Conservation (phyloP, 92 coral and sea anemone species). For the Palythoa grandiflora region DNA sequence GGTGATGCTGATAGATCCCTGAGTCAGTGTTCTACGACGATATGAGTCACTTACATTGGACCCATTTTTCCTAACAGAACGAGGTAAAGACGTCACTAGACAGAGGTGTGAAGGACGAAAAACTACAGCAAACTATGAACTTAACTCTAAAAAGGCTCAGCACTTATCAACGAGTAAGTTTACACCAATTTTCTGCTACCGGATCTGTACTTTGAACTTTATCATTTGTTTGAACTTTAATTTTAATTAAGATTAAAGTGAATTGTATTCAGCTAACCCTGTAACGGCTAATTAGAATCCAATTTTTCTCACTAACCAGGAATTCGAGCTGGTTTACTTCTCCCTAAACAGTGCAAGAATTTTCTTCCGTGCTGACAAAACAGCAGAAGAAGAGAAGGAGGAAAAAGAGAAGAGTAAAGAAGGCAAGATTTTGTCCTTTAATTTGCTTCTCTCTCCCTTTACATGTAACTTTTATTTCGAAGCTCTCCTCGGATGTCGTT, state of each 20-base stretch:
- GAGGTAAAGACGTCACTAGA: constrained; percentile 83
- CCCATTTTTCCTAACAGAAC: constrained; percentile 42
- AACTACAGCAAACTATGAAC: constrained; percentile 96
- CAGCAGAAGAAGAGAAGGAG: constrained; percentile 97
- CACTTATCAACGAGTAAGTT: constrained; percentile 82
- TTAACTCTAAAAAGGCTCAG: constrained; percentile 88
- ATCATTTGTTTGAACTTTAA: neutral
- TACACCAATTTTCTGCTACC: neutral
- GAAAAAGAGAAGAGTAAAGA: constrained; percentile 82
- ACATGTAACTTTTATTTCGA: neutral
- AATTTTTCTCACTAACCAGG: constrained; percentile 49
- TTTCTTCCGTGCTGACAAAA: constrained; percentile 98
- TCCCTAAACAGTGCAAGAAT: constrained; percentile 97
- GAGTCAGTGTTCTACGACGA: neutral
- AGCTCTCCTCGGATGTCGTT: neutral
- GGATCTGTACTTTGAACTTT: neutral
- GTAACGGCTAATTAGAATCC: no score
- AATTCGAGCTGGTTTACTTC: constrained; percentile 95
- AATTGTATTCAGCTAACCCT: constrained; percentile 75
- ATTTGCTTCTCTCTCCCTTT: no score
- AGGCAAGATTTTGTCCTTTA: constrained; percentile 19
- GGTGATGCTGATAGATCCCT: no score
- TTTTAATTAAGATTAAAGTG: constrained; percentile 81
- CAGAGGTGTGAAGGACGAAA: constrained; percentile 90
- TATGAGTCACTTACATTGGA: neutral